These are phyloP conservation scores for Sigmodon hispidus DNA, from an alignment of 2,113 vertebrate species.

Conservation along the genomic window DNA sequence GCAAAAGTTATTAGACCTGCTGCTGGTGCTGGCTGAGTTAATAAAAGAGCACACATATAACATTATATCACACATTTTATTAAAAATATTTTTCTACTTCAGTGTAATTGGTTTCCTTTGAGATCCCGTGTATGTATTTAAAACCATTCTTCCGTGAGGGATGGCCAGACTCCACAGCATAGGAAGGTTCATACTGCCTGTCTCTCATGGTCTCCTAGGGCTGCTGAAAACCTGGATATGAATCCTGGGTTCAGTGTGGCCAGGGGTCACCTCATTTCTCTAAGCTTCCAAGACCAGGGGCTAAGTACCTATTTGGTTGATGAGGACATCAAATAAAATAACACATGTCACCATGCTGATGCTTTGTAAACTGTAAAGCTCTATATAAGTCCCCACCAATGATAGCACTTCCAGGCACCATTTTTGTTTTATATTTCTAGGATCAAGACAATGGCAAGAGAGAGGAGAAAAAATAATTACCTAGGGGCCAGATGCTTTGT, in stretches of 20 bases:
- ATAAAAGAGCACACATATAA: constrained; percentile 46
- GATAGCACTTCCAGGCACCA: neutral
- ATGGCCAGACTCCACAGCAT: neutral
- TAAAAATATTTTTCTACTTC: constrained; percentile 61
- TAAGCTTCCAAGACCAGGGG: constrained; percentile 13
- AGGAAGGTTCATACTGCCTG: neutral
- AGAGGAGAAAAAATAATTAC: neutral
- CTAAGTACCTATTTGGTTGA: neutral
- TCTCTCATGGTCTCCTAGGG: neutral
- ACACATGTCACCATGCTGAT: constrained; percentile 18
- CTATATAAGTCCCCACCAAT: constrained; percentile 5
- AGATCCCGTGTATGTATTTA: constrained; percentile 45
- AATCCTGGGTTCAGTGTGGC: neutral
- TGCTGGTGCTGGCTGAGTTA: constrained; percentile 42
- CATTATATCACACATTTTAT: constrained; percentile 29
- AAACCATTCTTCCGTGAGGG: constrained; percentile 28
- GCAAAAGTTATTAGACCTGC: constrained; percentile 48
- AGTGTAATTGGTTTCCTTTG: constrained; percentile 49
- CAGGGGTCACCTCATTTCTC: neutral
- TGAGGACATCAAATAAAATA: constrained; percentile 28
- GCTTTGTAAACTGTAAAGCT: constrained; percentile 52
- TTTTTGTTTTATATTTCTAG: constrained; percentile 38
- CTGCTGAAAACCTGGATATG: neutral
- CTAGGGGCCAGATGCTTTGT: constrained; percentile 21
- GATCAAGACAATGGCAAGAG: neutral